Percentiles rank a stretch among this genome's conserved stretches.
Conservation (phyloP, 2,113 vertebrate genomes). For the Anarhynchus alexandrinus region DNA sequence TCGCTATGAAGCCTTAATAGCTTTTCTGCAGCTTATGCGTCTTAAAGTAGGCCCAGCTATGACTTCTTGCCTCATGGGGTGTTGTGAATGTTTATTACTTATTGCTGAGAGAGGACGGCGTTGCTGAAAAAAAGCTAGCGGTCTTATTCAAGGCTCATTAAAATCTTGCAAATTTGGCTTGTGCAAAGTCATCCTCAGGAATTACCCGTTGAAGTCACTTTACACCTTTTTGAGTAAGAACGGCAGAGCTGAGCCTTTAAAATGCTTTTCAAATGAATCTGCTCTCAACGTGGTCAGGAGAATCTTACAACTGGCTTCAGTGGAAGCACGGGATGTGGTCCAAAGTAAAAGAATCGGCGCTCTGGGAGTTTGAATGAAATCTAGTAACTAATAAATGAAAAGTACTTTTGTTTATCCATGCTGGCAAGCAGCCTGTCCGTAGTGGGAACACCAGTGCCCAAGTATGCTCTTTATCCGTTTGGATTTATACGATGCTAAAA, state of each 20-base stretch:
- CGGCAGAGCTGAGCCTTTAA: not conserved
- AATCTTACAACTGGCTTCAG: conserved; percentile 41
- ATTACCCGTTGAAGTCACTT: not conserved
- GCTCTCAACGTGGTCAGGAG: not conserved
- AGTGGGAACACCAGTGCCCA: conserved; percentile 37
- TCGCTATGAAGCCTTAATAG: conserved; percentile 12
- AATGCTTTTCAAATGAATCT: conserved; percentile 40
- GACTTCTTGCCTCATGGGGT: conserved; percentile 19
- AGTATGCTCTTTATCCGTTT: conserved; percentile 25
- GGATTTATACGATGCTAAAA: conserved; percentile 47
- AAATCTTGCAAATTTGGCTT: not conserved
- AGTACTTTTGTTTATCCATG: conserved; percentile 57
- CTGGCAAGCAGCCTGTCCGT: conserved; percentile 41
- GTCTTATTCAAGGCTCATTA: not conserved
- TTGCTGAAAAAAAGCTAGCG: not conserved
- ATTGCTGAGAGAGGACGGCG: not conserved
- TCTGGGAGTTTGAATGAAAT: conserved; percentile 57
- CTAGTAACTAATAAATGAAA: conserved; percentile 65
- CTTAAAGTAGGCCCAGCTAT: conserved; percentile 29
- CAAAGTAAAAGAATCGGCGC: conserved; percentile 27
- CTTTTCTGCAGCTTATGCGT: conserved; percentile 8
- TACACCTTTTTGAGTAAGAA: not conserved
- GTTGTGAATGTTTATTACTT: conserved; percentile 8
- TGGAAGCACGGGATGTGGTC: conserved; percentile 21
- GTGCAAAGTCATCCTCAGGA: not conserved